Evolutionary conservation across 1,140 invertebrate genomes (phyloP), one percentile per base, ranked within the genome.

Genomic region (Drosophila paulistorum): DNA sequence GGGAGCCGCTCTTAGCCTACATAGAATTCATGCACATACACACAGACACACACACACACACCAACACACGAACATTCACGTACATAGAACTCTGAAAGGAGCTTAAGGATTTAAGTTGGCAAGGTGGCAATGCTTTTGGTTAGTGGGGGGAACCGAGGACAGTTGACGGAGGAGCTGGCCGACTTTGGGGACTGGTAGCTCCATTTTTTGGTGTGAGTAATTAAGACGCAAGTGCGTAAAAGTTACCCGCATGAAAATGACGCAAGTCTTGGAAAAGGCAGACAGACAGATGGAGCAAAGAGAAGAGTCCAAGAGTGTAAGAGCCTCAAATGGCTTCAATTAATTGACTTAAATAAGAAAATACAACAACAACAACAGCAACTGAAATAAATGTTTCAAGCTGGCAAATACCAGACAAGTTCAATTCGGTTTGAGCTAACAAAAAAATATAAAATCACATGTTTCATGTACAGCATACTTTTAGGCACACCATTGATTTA

Each of bases 151-250:
- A 17, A 4, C 37, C 39, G 10, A 23, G 62, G 26, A 42, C 33
- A 35, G n/a, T 45, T 42, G 58, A 55, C 7, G 68, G 77, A 9
- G 14, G 14, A 30, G 30, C 5, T 30, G 30, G 5, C 30, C 30
- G 30, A 20, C 45, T 51, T 48, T 48, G 45, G 17, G 45, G 7
- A 3, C 45, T 48, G 45, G 11, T 14, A 48, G 45, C 17, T 23
- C 2, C 45, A 17, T 17, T 9, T 48, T 23, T 59, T 75, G 76
- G 79, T 78, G 74, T 81, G 71, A 82, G 79, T 82, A 82, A 82
- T 82, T 78, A 82, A 77, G 79, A 82, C 65, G 68, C 79, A 74
- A 81, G 67, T 78, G 74, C 79, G 79, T 81, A 82, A 71, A 74
- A 77, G 66, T 77, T 81, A 61, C 60, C 75, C 60, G 72, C 80